A percentile compares a stretch with the other conserved stretches of the same genome.
Conservation (phyloP, 2,797 vertebrate species). For the Macrochelys suwanniensis region DNA sequence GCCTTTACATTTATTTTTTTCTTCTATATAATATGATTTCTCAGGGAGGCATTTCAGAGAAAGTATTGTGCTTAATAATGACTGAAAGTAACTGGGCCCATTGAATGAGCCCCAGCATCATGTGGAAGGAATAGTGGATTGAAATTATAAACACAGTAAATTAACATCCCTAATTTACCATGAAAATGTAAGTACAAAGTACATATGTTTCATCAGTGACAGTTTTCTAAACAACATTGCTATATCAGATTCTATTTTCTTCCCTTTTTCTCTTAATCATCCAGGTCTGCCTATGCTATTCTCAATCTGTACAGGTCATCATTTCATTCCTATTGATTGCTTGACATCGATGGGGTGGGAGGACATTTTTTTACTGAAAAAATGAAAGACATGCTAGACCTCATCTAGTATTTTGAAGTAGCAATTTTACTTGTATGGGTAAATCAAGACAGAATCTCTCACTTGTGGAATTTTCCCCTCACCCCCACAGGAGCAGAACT, state of each 20-base stretch:
- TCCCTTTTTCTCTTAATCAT: not conserved
- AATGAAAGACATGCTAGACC: slow-evolving; percentile 48
- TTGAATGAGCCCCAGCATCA: slow-evolving; percentile 3
- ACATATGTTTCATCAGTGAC: not conserved
- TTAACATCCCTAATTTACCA: not conserved
- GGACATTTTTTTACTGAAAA: slow-evolving; percentile 69
- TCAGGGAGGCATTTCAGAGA: not conserved
- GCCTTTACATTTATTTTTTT: not conserved
- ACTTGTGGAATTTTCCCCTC: not conserved
- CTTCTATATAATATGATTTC: not conserved
- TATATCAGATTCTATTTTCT: not conserved
- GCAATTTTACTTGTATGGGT: slow-evolving; percentile 39
- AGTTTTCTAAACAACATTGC: not conserved
- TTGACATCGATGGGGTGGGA: slow-evolving; percentile 39
- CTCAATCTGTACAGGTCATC: slow-evolving; percentile 39
- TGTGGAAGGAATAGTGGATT: slow-evolving; percentile 1
- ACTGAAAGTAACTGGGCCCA: not conserved
- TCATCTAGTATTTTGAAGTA: slow-evolving; percentile 56
- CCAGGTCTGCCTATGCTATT: not conserved
- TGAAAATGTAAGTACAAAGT: slow-evolving; percentile 8
- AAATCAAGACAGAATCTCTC: slow-evolving; percentile 27
- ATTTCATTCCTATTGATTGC: slow-evolving; percentile 63
- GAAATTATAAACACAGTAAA: not conserved
- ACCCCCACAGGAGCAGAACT: not conserved
- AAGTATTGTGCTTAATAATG: not conserved